Evolutionary conservation across 2,113 vertebrate genomes (phyloP).

Genomic region (Odobenus rosmarus): DNA sequence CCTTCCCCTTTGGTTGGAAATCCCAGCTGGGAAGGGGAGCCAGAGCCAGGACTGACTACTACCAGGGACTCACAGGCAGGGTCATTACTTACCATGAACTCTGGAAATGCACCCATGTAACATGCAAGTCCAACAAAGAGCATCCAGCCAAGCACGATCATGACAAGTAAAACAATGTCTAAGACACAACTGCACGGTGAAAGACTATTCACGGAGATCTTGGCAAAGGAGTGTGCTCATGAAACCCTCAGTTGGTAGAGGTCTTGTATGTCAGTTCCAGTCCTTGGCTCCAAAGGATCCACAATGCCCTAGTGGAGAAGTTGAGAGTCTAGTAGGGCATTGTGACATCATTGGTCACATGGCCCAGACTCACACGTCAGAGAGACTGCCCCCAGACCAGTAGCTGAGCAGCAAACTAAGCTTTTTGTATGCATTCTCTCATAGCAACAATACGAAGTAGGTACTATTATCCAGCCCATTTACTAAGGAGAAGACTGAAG

Average conservation of each 20-base stretch:
- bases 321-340: conserved; percentile 24
- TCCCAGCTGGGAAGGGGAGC: not conserved
- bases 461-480: not conserved
- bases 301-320: conserved; percentile 7
- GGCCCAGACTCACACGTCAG: not conserved
- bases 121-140: conserved; percentile 75
- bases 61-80: not conserved
- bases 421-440: not conserved
- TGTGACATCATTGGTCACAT: conserved; percentile 67
- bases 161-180: conserved; percentile 61
- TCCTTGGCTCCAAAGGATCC: conserved; percentile 54
- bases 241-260: conserved; percentile 54
- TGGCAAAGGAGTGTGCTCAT: conserved; percentile 48
- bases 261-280: conserved; percentile 51
- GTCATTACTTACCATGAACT: conserved; percentile 58
- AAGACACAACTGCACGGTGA: conserved; percentile 5
- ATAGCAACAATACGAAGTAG: not conserved
- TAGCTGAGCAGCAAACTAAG: not conserved
- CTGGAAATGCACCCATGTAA: conserved; percentile 77
- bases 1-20: conserved; percentile 25
- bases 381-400: not conserved
- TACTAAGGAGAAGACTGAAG: not conserved
- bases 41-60: not conserved
- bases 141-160: conserved; percentile 79
- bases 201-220: conserved; percentile 55